A percentile compares a stretch with the other conserved stretches of the same genome.
Conservation (phyloP, 2,797 vertebrate genomes). For the Hephaestus fuliginosus region DNA sequence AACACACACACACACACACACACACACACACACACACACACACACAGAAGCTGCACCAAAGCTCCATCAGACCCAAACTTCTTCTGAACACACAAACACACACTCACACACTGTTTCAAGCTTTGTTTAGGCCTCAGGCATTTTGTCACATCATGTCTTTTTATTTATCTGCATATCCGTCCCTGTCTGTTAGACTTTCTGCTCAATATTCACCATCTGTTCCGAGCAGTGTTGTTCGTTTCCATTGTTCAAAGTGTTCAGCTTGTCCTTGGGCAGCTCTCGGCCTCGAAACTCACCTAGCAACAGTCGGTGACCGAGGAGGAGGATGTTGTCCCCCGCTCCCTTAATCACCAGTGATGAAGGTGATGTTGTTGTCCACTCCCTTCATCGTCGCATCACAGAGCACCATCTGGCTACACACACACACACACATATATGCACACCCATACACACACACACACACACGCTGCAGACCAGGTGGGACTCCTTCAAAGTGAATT, state of each 20-base stretch:
- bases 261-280: constrained; percentile 15
- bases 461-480: constrained; percentile 27
- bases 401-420: constrained; percentile 34
- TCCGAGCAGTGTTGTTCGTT: neutral
- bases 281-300: neutral
- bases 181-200: neutral
- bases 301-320: neutral
- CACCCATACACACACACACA: neutral
- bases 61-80: constrained; percentile 4
- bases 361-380: constrained; percentile 3
- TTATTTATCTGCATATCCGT: neutral
- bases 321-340: neutral
- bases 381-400: neutral
- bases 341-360: constrained; percentile 27
- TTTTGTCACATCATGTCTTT: neutral
- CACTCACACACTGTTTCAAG: neutral
- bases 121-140: constrained; percentile 6
- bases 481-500: constrained; percentile 32
- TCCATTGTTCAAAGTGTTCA: neutral
- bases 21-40: neutral
- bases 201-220: neutral
- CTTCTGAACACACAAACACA: constrained; percentile 23
- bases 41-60: constrained; percentile 16
- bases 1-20: constrained; percentile 1
- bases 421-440: neutral